phyloP scores from a whole-genome alignment of 2,888 invertebrate genomes.

The Phengaris alcon region DNA sequence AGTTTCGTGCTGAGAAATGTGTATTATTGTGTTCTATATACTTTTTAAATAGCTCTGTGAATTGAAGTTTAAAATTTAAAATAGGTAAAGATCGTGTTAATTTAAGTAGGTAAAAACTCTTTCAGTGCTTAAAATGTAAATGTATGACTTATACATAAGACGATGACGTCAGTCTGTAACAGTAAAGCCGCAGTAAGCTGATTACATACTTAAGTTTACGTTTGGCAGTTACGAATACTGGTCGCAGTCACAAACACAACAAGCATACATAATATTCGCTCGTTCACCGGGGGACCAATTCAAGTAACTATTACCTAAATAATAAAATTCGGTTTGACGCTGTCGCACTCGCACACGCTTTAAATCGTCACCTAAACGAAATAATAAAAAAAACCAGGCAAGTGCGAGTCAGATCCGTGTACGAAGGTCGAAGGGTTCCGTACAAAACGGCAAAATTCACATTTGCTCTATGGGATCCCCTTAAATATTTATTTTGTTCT shows the following conservation, averaged over 20 bases:
- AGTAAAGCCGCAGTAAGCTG: constrained; percentile 49
- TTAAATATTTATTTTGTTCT: too few relatives aligned
- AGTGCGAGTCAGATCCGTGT: too few relatives aligned
- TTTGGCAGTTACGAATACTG: constrained; percentile 75
- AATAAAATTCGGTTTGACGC: not conserved
- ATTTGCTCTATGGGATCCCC: too few relatives aligned
- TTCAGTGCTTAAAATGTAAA: not conserved
- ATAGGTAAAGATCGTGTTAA: not conserved
- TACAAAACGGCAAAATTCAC: too few relatives aligned
- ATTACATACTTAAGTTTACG: constrained; percentile 49
- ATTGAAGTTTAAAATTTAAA: too few relatives aligned
- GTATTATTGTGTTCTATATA: not conserved
- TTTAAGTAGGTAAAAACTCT: not conserved
- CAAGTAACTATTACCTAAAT: not conserved
- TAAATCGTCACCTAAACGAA: too few relatives aligned
- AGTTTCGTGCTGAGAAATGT: not conserved
- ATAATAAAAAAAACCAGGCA: too few relatives aligned
- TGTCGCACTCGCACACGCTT: too few relatives aligned
- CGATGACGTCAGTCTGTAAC: constrained; percentile 1
- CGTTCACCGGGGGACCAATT: constrained; percentile 21
- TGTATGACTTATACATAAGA: constrained; percentile 1
- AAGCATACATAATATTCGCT: constrained; percentile 50
- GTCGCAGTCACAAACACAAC: constrained; percentile 69
- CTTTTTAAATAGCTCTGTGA: not conserved
- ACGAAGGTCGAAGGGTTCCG: too few relatives aligned